Evolutionary conservation across 2,888 invertebrate genomes (phyloP).

Genomic region (Xanthia togata): DNA sequence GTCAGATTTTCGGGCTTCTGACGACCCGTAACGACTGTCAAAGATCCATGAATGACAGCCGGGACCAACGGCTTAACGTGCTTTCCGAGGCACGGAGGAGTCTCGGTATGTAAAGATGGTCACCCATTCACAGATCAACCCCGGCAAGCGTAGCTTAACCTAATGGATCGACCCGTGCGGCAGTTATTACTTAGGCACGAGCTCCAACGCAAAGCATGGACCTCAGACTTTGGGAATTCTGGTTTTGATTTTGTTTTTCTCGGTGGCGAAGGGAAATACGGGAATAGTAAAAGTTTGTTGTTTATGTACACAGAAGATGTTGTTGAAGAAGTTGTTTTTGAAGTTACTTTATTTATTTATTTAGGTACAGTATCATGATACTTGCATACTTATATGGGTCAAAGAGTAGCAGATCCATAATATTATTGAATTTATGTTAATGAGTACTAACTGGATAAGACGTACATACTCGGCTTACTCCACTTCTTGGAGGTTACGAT

Average conservation of each 20-base stretch:
- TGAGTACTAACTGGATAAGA: not conserved
- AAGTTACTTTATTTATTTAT: slow-evolving; percentile 12
- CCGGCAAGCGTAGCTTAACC: no score
- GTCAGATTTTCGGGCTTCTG: no score
- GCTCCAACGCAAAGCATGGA: not conserved
- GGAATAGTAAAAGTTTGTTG: slow-evolving; percentile 26
- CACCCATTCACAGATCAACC: no score
- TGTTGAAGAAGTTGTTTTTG: no score
- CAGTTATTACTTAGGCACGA: no score
- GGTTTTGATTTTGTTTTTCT: slow-evolving; percentile 41
- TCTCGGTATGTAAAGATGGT: no score
- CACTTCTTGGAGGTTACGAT: not conserved
- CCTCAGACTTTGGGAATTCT: slow-evolving; percentile 18
- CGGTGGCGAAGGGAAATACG: slow-evolving; percentile 18
- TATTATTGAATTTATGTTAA: not conserved
- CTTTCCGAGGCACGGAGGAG: no score
- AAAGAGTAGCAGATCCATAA: not conserved
- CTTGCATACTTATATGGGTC: not conserved
- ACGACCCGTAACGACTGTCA: no score
- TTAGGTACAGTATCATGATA: not conserved
- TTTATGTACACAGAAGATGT: slow-evolving; percentile 18
- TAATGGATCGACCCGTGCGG: no score
- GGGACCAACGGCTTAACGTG: no score
- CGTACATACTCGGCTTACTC: not conserved
- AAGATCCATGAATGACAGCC: no score